These are phyloP conservation scores for Phoeniculus purpureus DNA, from an alignment of 2,797 vertebrate species.

Conservation along the genomic window DNA sequence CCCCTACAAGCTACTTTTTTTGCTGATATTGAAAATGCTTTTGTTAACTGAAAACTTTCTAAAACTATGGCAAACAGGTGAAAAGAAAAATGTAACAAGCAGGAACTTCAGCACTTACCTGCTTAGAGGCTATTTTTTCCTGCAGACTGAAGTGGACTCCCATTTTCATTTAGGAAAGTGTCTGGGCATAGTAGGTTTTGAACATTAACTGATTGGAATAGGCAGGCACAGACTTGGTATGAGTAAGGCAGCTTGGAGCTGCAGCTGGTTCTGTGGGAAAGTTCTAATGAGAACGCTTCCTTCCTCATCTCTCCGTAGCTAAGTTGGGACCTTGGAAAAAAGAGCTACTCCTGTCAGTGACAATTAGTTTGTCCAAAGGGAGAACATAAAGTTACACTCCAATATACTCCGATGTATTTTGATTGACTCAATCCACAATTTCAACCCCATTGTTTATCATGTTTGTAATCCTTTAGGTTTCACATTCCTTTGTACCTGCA, in stretches of 20 bases:
- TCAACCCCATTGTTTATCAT: not conserved
- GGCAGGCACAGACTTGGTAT: not conserved
- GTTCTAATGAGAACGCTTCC: not conserved
- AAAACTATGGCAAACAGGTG: not conserved
- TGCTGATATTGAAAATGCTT: not conserved
- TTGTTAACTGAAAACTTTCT: not conserved
- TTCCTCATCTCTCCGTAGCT: not conserved
- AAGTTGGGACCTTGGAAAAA: not conserved
- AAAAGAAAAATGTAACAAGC: not conserved
- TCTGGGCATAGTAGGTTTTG: not conserved
- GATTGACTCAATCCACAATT: not conserved
- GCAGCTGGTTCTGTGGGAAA: not conserved
- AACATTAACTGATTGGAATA: not conserved
- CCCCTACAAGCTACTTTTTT: not conserved
- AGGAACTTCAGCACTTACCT: not conserved
- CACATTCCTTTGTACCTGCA: not conserved
- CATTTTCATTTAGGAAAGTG: not conserved
- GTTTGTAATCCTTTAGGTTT: not conserved
- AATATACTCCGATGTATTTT: not conserved
- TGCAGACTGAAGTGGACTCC: not conserved
- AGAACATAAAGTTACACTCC: not conserved
- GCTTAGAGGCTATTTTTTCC: not conserved
- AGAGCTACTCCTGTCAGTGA: not conserved
- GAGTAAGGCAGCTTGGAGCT: not conserved
- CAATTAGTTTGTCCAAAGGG: not conserved